These are phyloP conservation scores for Psammodynastes pulverulentus DNA, from an alignment of 2,113 vertebrate species.

Conservation along the genomic window DNA sequence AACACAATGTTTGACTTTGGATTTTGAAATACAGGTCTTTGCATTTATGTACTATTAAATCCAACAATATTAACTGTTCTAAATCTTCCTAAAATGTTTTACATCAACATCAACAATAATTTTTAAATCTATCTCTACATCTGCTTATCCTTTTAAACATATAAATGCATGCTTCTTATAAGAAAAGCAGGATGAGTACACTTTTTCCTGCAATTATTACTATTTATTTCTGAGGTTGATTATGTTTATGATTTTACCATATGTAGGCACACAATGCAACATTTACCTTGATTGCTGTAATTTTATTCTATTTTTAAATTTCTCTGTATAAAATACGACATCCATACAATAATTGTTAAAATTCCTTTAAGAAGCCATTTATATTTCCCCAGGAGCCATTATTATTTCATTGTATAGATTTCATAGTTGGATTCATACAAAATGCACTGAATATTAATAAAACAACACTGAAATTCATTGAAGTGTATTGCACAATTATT, in stretches of 20 bases:
- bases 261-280: background rate
- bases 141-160: background rate
- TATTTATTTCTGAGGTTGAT: background rate
- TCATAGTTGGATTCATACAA: background rate
- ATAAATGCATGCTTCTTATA: background rate
- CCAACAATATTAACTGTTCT: background rate
- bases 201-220: background rate
- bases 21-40: background rate
- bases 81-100: background rate
- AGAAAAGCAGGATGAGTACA: background rate
- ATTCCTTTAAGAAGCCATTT: constrained; percentile 4
- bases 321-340: background rate
- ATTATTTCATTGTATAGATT: background rate
- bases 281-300: background rate
- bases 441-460: constrained; percentile 8
- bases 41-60: background rate
- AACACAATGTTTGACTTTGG: background rate
- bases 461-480: constrained; percentile 9
- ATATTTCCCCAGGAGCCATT: background rate
- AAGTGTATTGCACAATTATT: constrained; percentile 8
- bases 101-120: background rate
- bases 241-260: background rate
- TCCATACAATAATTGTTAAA: background rate
- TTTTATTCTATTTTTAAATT: background rate
- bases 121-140: background rate